Conservation (phyloP, 2,797 vertebrate genomes). For the Acanthis flammea region DNA sequence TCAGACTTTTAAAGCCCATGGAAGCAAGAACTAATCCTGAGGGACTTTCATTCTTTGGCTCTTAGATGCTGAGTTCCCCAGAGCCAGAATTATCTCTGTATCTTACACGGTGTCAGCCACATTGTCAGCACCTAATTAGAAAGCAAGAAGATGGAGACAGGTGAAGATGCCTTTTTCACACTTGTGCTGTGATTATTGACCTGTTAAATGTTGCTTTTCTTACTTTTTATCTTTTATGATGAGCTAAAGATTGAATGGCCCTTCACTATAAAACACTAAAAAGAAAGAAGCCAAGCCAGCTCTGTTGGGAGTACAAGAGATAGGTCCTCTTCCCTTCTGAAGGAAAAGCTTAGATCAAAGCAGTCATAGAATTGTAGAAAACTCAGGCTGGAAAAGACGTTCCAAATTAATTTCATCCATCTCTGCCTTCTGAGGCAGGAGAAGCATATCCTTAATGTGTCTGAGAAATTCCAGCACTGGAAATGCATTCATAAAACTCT, state of each 20-base stretch:
- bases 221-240: neutral
- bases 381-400: neutral
- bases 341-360: neutral
- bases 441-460: neutral
- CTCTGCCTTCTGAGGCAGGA: neutral
- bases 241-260: neutral
- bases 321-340: neutral
- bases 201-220: neutral
- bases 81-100: neutral
- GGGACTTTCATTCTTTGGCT: neutral
- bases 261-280: neutral
- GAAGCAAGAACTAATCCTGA: slow-evolving; percentile 7
- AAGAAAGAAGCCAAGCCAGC: neutral
- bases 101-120: neutral
- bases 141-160: neutral
- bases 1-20: neutral
- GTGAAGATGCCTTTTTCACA: neutral
- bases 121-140: slow-evolving; percentile 31
- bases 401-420: neutral
- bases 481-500: neutral
- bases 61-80: neutral
- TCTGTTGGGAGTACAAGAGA: neutral
- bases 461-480: neutral
- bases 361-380: neutral
- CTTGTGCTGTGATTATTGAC: neutral